Evolutionary conservation across 2,113 vertebrate species (phyloP), one percentile per base, ranked within the genome.

Genomic region (Lanius ludovicianus): DNA sequence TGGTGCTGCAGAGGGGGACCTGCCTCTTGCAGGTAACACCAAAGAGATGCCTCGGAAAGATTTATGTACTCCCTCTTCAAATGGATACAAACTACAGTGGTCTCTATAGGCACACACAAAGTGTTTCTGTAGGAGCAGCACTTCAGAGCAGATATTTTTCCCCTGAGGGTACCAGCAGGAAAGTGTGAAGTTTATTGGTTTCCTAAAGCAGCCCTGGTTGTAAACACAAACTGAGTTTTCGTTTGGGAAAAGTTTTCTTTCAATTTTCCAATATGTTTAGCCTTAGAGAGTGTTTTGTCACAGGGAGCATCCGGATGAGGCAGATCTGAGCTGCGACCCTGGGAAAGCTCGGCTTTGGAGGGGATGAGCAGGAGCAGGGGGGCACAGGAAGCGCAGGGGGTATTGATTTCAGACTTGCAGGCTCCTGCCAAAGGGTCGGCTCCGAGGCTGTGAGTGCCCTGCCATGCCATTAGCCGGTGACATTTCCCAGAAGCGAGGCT

Each of bases 391-490:
- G 89, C 7, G 0, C 62, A 52, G 41, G 2, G 30, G 46, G 28
- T 90, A 88, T 94, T 41, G 90, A 93, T 96, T 91, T 88, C 92
- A 95, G 92, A 11, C 50, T 6, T 4, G 30, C 70, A 62, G 83
- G 2, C 76, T 87, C 79, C 79, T 94, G 96, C 83, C 81, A 85
- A 50, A 65, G 74, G 65, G 22, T 25, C 3, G 11, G 31, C 80
- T 92, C 85, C 16, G 35, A 4, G 73, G n/a, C 76, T 81, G 64
- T 0, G 7, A 52, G 81, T 2, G 4, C 80, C 50, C 60, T 39
- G 86, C 15, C n/a, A 0, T 37, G 71, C 75, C 84, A 24, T 28
- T 4, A 73, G 60, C 42, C 2, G 1, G 23, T 64, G 80, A 74
- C 44, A 7, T 31, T 95, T 92, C 94, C 94, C 94, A 92, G 95